Percentiles rank a stretch among this genome's conserved stretches.
These are phyloP conservation scores for Drosophila histrio DNA, from an alignment of 2,888 invertebrate species.

Conservation along the genomic window DNA sequence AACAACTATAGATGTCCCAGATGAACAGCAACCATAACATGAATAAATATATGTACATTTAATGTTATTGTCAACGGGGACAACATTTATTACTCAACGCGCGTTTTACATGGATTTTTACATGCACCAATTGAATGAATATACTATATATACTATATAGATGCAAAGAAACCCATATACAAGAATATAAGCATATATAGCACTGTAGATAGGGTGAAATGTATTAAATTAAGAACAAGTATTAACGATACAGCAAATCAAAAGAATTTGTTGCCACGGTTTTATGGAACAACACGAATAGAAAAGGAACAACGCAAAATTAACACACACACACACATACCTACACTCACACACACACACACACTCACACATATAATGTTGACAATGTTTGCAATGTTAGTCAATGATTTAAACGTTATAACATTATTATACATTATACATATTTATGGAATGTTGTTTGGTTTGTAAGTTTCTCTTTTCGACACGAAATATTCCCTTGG, in stretches of 20 bases:
- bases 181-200: constrained; percentile 38
- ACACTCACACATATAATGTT: constrained; percentile 8
- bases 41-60: constrained; percentile 34
- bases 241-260: constrained; percentile 30
- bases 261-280: constrained; percentile 54
- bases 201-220: constrained; percentile 76
- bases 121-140: constrained; percentile 70
- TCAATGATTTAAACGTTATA: constrained; percentile 25
- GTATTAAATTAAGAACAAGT: constrained; percentile 57
- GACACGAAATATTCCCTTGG: not conserved
- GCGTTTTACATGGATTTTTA: constrained; percentile 79
- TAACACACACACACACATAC: not conserved
- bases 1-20: constrained; percentile 28
- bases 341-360: not conserved
- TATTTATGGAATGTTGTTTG: constrained; percentile 38
- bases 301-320: constrained; percentile 52
- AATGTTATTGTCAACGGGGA: constrained; percentile 51
- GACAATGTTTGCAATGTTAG: constrained; percentile 11
- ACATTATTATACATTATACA: constrained; percentile 2
- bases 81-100: constrained; percentile 56
- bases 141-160: constrained; percentile 45
- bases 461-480: constrained; percentile 39
- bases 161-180: constrained; percentile 23
- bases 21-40: constrained; percentile 6
- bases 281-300: constrained; percentile 65